Conservation (phyloP, 2,888 invertebrate species). For the Caenorhabditis sulstoni region DNA sequence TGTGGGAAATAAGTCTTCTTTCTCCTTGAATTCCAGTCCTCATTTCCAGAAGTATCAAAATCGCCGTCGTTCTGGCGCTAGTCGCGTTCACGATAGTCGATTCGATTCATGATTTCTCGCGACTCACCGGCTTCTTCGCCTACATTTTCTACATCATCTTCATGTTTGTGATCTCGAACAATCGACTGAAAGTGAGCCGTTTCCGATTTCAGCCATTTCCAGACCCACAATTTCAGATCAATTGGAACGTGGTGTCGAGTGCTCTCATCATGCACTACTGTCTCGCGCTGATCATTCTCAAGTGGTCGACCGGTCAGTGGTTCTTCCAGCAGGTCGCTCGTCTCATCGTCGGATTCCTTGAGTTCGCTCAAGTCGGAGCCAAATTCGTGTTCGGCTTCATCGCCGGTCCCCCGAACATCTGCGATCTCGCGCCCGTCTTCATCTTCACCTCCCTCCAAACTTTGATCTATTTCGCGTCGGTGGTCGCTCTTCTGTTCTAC, state of each 20-base stretch:
- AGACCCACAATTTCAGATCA: constrained; percentile 78
- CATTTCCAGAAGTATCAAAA: constrained; percentile 58
- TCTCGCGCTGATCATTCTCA: constrained; percentile 88
- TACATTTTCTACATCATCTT: constrained; percentile 74
- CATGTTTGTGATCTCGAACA: constrained; percentile 73
- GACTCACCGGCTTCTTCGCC: constrained; percentile 75
- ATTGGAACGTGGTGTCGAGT: constrained; percentile 87
- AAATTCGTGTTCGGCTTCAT: constrained; percentile 87
- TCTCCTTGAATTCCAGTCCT: neutral
- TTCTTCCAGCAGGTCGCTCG: constrained; percentile 61
- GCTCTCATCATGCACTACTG: constrained; percentile 90
- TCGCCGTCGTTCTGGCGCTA: constrained; percentile 50
- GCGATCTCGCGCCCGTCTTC: constrained; percentile 84
- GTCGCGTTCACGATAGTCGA: constrained; percentile 59
- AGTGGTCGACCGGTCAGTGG: constrained; percentile 81
- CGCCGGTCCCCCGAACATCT: constrained; percentile 78
- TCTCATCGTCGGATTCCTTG: constrained; percentile 86
- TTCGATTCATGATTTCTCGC: constrained; percentile 63
- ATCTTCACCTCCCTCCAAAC: constrained; percentile 86
- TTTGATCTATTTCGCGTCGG: constrained; percentile 77
- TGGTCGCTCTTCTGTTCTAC: constrained; percentile 77
- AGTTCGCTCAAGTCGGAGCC: constrained; percentile 86
- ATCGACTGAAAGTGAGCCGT: constrained; percentile 68
- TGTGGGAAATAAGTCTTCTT: constrained; percentile 35
- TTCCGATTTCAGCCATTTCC: neutral